Percentiles rank a stretch among this genome's conserved stretches.
Evolutionary conservation across 2,888 invertebrate species (phyloP).

Genomic region (Zaprionus lineosus): DNA sequence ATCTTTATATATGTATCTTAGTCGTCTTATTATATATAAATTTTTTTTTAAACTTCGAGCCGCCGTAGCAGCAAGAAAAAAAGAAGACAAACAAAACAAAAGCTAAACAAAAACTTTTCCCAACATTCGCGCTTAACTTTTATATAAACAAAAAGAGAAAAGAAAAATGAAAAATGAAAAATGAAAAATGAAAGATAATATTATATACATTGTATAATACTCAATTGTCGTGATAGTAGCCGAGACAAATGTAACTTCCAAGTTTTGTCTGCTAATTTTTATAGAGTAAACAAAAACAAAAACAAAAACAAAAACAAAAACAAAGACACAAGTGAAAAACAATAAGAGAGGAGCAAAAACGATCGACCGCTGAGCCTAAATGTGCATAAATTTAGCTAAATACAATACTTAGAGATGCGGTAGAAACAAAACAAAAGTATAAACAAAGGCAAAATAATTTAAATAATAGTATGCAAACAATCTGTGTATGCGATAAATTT

Average conservation of each 20-base stretch:
- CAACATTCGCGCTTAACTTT: conserved; percentile 24
- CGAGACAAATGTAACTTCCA: conserved; percentile 60
- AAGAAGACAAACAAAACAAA: no score
- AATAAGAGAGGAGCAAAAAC: conserved; percentile 18
- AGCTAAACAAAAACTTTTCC: no score
- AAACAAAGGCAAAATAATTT: conserved; percentile 38
- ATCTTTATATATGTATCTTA: conserved; percentile 41
- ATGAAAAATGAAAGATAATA: conserved; percentile 13
- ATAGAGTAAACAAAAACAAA: conserved; percentile 35
- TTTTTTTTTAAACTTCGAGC: conserved; percentile 30
- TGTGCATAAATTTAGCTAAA: conserved; percentile 32
- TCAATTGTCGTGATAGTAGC: conserved; percentile 82
- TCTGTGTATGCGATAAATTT: conserved; percentile 53
- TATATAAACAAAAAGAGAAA: conserved; percentile 1
- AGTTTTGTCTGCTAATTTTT: conserved; percentile 69
- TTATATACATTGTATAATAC: conserved; percentile 75
- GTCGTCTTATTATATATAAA: conserved; percentile 51
- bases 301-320: conserved; percentile 17
- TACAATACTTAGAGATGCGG: conserved; percentile 24
- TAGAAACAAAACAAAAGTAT: conserved; percentile 18
- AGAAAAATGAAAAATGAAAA: conserved; percentile 10
- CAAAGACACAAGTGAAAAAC: conserved; percentile 22
- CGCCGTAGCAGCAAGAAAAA: conserved; percentile 14
- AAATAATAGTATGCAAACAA: conserved; percentile 46
- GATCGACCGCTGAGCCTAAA: conserved; percentile 23